Percentiles rank a stretch among this genome's conserved stretches.
Conservation (phyloP, 2,797 vertebrate species). For the Melanotaenia boesemani region DNA sequence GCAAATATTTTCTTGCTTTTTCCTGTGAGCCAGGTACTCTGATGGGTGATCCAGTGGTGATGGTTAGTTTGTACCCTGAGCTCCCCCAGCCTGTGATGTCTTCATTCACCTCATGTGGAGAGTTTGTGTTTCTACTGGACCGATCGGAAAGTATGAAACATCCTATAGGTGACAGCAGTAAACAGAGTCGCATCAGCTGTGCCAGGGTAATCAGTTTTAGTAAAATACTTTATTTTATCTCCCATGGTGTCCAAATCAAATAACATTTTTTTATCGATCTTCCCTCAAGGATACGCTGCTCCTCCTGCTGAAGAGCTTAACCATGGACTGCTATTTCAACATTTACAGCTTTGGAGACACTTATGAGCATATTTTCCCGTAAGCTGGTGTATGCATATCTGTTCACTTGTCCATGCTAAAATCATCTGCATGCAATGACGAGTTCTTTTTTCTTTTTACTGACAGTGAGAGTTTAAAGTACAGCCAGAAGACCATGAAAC, state of each 20-base stretch:
- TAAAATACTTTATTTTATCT: too few relatives aligned
- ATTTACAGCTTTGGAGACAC: constrained; percentile 87
- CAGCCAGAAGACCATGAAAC: constrained; percentile 79
- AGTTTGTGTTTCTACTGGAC: constrained; percentile 90
- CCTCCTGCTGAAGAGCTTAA: constrained; percentile 91
- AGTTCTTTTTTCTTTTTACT: too few relatives aligned
- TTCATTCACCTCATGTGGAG: constrained; percentile 69
- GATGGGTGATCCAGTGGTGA: constrained; percentile 84
- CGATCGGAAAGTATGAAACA: constrained; percentile 86
- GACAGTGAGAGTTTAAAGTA: constrained; percentile 80
- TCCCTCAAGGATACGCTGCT: constrained; percentile 82
- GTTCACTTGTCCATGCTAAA: too few relatives aligned
- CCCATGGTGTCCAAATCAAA: too few relatives aligned
- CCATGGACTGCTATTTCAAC: constrained; percentile 90
- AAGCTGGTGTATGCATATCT: too few relatives aligned
- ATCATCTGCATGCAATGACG: too few relatives aligned
- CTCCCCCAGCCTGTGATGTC: constrained; percentile 77
- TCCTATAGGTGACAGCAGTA: constrained; percentile 7
- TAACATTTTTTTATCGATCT: too few relatives aligned
- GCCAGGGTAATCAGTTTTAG: constrained; percentile 79
- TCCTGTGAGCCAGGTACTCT: constrained; percentile 74
- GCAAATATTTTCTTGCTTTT: too few relatives aligned
- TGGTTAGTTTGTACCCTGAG: constrained; percentile 88
- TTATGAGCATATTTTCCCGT: constrained; percentile 84
- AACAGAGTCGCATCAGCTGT: constrained; percentile 74